phyloP scores from a whole-genome alignment of 1,140 invertebrate genomes.

The Alviniconcha marisindica region DNA sequence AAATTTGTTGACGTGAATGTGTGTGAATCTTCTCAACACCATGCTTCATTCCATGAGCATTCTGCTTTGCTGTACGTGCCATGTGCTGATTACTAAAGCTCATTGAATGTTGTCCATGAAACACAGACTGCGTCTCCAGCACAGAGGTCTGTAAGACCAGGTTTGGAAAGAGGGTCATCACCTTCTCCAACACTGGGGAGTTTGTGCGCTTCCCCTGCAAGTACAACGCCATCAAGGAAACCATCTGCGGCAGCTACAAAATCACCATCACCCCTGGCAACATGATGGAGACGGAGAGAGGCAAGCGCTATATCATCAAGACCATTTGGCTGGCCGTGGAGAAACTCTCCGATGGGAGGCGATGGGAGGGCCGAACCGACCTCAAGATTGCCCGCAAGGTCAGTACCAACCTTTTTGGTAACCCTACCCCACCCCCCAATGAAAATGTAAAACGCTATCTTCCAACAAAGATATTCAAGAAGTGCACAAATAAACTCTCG shows the following conservation, averaged over 20 bases:
- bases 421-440: too few relatives aligned
- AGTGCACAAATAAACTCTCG: too few relatives aligned
- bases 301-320: constrained; percentile 33
- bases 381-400: constrained; percentile 30
- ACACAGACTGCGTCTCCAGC: too few relatives aligned
- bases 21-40: too few relatives aligned
- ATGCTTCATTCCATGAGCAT: too few relatives aligned
- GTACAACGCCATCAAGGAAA: constrained; percentile 19
- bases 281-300: constrained; percentile 27
- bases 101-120: too few relatives aligned
- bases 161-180: not conserved
- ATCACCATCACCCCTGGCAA: constrained; percentile 20
- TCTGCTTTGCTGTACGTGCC: too few relatives aligned
- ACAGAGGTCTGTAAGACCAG: not conserved
- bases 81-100: too few relatives aligned
- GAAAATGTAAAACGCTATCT: too few relatives aligned
- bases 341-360: constrained; percentile 26
- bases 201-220: constrained; percentile 19
- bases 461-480: too few relatives aligned
- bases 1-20: too few relatives aligned
- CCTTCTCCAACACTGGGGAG: not conserved
- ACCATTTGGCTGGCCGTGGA: constrained; percentile 30
- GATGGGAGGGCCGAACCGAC: constrained; percentile 42
- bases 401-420: too few relatives aligned
- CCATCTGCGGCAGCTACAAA: constrained; percentile 11